Percentiles rank a stretch among this genome's conserved stretches.
phyloP scores from a whole-genome alignment of 2,888 invertebrate genomes.

The Cosmorhoe ocellata region DNA sequence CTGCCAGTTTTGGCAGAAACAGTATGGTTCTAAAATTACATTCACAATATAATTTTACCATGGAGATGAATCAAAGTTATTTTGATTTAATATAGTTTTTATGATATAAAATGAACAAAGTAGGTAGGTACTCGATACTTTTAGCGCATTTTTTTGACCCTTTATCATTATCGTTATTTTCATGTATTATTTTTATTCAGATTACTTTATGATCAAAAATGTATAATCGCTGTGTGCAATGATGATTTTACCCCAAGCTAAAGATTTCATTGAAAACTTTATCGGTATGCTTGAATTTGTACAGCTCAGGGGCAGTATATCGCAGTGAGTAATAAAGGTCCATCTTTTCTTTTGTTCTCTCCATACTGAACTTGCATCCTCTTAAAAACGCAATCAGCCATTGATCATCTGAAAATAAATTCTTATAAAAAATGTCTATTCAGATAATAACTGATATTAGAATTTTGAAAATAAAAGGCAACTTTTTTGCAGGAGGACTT shows the following conservation, averaged over 20 bases:
- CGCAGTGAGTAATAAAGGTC: constrained; percentile 82
- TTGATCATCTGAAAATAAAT: constrained; percentile 74
- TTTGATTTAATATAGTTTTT: too few species aligned
- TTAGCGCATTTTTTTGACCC: too few species aligned
- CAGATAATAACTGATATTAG: too few species aligned
- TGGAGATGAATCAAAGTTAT: background rate
- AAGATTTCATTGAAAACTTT: constrained; percentile 48
- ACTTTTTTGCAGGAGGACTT: too few species aligned
- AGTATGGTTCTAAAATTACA: constrained; percentile 37
- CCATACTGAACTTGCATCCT: constrained; percentile 84
- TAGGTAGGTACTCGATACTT: too few species aligned
- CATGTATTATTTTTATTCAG: too few species aligned
- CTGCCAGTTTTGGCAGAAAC: constrained; percentile 46
- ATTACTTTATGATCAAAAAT: too few species aligned
- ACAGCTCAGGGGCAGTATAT: constrained; percentile 76
- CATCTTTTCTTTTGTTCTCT: constrained; percentile 82
- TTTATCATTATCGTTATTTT: too few species aligned
- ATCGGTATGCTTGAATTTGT: constrained; percentile 42
- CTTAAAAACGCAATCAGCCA: constrained; percentile 82
- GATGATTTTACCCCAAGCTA: constrained; percentile 25
- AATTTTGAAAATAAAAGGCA: too few species aligned
- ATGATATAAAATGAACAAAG: too few species aligned
- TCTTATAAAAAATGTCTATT: background rate
- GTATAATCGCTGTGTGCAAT: too few species aligned
- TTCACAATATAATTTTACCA: background rate